Percentiles rank a stretch among this genome's conserved stretches.
Evolutionary conservation across 2,113 vertebrate genomes (phyloP).

Genomic region (Pholis gunnellus): DNA sequence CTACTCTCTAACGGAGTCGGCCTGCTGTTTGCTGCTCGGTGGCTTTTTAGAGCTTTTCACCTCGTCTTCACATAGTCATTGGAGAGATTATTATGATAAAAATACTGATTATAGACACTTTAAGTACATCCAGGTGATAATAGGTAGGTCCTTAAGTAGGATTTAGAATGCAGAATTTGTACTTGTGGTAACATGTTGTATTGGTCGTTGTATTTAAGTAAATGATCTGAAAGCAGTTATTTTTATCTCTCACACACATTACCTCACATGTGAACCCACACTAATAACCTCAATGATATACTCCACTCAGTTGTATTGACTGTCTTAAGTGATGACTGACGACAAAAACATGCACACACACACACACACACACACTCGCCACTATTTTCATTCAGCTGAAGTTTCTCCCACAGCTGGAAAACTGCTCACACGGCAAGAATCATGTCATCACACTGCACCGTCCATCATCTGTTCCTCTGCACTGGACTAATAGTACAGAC

Average conservation of each 20-base stretch:
- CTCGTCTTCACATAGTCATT: neutral
- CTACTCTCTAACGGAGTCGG: neutral
- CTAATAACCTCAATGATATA: constrained; percentile 32
- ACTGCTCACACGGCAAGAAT: constrained; percentile 40
- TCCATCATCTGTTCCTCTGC: constrained; percentile 38
- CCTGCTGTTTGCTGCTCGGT: neutral
- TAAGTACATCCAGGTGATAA: neutral
- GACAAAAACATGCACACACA: constrained; percentile 21
- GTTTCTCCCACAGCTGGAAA: constrained; percentile 31
- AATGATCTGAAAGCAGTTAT: neutral
- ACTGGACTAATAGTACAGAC: constrained; percentile 8
- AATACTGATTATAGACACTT: neutral
- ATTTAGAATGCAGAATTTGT: neutral
- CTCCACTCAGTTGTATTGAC: constrained; percentile 5
- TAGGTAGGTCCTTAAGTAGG: neutral
- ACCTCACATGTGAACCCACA: constrained; percentile 29
- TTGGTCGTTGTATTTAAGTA: neutral
- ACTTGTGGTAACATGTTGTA: neutral
- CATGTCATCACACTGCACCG: constrained; percentile 30
- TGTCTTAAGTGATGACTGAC: constrained; percentile 17
- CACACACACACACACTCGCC: neutral
- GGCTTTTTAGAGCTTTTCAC: neutral
- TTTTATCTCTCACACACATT: neutral
- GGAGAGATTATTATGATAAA: neutral
- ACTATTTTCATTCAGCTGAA: constrained; percentile 40